Conservation (phyloP, 1,140 invertebrate species). For the Aphelenchoides fujianensis region DNA sequence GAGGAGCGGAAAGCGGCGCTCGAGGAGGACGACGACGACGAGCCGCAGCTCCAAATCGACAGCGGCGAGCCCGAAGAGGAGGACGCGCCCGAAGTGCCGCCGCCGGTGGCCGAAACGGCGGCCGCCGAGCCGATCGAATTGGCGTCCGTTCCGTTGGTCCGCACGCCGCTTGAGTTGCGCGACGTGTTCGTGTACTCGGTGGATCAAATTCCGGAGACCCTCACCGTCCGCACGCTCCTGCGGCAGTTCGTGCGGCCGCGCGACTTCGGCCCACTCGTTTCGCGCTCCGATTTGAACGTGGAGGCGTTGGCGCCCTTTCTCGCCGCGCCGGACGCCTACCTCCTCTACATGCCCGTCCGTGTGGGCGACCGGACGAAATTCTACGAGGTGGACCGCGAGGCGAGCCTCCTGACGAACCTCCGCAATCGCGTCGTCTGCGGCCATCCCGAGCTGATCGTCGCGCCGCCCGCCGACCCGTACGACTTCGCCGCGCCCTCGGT, state of each 20-base stretch:
- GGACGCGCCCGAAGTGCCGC: slow-evolving; percentile 14
- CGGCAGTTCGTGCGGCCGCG: slow-evolving; percentile 38
- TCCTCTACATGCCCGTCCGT: slow-evolving; percentile 29
- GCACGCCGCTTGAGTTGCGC: neutral
- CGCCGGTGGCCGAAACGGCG: neutral
- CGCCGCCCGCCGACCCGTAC: slow-evolving; percentile 25
- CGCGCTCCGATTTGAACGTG: slow-evolving; percentile 26
- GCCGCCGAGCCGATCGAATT: neutral
- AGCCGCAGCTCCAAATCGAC: neutral
- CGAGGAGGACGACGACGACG: neutral
- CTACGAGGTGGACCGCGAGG: slow-evolving; percentile 30
- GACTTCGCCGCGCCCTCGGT: neutral
- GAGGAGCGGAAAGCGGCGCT: neutral
- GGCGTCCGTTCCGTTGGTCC: too few relatives aligned
- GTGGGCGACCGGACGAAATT: slow-evolving; percentile 12
- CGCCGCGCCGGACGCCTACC: slow-evolving; percentile 24
- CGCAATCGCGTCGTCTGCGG: slow-evolving; percentile 36
- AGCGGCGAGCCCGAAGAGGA: neutral
- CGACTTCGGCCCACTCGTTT: slow-evolving; percentile 30
- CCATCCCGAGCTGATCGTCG: slow-evolving; percentile 37
- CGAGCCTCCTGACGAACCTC: slow-evolving; percentile 32
- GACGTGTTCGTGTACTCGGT: slow-evolving; percentile 14
- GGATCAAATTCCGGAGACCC: slow-evolving; percentile 38
- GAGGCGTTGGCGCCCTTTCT: slow-evolving; percentile 32
- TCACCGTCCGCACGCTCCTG: slow-evolving; percentile 34